A percentile compares a stretch with the other conserved stretches of the same genome.
Evolutionary conservation across 1,140 invertebrate genomes (phyloP).

Genomic region (Drosophila kohkoa): DNA sequence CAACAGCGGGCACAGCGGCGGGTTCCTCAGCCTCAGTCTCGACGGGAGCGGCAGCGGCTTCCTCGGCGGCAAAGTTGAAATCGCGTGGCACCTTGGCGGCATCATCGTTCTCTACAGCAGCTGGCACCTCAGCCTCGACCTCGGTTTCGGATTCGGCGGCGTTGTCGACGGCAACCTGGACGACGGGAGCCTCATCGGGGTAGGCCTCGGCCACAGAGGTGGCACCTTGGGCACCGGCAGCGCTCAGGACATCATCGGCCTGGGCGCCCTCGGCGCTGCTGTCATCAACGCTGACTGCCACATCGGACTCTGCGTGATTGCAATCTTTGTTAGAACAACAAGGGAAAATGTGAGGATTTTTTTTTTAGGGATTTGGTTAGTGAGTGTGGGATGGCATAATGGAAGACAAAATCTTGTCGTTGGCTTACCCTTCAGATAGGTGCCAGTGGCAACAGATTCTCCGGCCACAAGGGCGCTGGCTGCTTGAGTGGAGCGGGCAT

Average conservation of each 20-base stretch:
- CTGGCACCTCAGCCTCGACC: constrained; percentile 32
- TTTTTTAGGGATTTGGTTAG: constrained; percentile 44
- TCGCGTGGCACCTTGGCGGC: constrained; percentile 79
- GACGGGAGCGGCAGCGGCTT: constrained; percentile 34
- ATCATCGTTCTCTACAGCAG: constrained; percentile 56
- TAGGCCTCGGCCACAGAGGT: constrained; percentile 81
- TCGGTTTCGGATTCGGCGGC: constrained; percentile 46
- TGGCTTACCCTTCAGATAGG: constrained; percentile 79
- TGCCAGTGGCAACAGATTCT: constrained; percentile 80
- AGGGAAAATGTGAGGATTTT: constrained; percentile 8
- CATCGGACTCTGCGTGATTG: constrained; percentile 79
- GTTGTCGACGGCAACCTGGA: constrained; percentile 59
- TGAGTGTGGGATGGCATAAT: neutral
- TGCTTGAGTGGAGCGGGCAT: constrained; percentile 77
- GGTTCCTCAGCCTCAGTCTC: constrained; percentile 45
- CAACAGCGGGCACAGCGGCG: constrained; percentile 39
- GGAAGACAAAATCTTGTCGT: neutral
- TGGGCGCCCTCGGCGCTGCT: constrained; percentile 54
- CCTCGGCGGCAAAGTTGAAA: constrained; percentile 66
- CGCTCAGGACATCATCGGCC: constrained; percentile 65
- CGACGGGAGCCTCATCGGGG: constrained; percentile 70
- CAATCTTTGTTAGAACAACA: constrained; percentile 76
- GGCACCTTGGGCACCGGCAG: constrained; percentile 69
- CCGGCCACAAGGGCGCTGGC: constrained; percentile 80
- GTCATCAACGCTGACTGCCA: constrained; percentile 44